A percentile compares a stretch with the other conserved stretches of the same genome.
phyloP scores from a whole-genome alignment of 2,113 vertebrate genomes.

The Hyaena hyaena region DNA sequence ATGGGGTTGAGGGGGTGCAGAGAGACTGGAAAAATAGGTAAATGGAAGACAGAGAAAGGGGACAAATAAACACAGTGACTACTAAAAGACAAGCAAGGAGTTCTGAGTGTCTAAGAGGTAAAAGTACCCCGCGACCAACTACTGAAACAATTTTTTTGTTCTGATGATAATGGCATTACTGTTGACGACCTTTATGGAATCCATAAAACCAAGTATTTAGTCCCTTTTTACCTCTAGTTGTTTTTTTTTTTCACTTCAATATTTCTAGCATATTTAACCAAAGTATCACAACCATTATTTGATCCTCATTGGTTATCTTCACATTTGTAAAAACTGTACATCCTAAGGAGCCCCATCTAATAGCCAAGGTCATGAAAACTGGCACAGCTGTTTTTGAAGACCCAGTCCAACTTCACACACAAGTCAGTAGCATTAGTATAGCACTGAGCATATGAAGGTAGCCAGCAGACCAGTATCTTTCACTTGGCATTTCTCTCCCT shows the following conservation, averaged over 20 bases:
- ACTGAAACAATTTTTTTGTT: background rate
- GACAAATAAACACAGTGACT: too few relatives aligned
- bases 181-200: background rate
- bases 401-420: background rate
- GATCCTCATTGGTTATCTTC: background rate
- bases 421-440: rapidly evolving
- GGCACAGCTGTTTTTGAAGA: background rate
- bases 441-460: rapidly evolving
- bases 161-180: background rate
- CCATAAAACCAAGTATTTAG: background rate
- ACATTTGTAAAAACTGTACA: background rate
- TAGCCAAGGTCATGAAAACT: background rate
- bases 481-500: background rate
- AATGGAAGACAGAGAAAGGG: background rate
- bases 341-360: background rate
- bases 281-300: background rate
- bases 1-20: too few relatives aligned
- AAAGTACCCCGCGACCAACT: background rate
- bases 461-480: too few relatives aligned
- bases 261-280: background rate
- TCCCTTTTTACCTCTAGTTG: background rate
- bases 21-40: rapidly evolving
- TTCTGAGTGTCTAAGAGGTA: background rate
- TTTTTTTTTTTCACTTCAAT: background rate
- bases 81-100: background rate